Percentiles rank a stretch among this genome's conserved stretches.
Conservation (phyloP, 1,140 invertebrate species). For the Papilio polyxenes region DNA sequence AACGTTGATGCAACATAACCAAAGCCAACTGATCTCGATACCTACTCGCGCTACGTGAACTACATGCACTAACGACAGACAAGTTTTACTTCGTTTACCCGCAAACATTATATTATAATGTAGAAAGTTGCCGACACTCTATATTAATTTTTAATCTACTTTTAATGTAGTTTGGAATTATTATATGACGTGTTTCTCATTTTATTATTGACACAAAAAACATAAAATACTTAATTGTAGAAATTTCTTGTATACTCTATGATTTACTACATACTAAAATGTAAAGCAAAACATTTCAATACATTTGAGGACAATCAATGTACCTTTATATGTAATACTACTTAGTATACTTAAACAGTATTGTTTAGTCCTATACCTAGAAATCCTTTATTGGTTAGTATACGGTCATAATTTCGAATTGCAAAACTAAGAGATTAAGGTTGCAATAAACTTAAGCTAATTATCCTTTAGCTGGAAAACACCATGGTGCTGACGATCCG, state of each 20-base stretch:
- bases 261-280: too few species aligned
- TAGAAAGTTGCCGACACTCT: conserved; percentile 17
- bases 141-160: conserved; percentile 27
- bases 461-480: conserved; percentile 27
- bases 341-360: not conserved
- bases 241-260: too few species aligned
- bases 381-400: not conserved
- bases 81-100: conserved; percentile 7
- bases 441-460: conserved; percentile 31
- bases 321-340: too few species aligned
- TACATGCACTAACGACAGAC: conserved; percentile 34
- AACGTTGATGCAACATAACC: conserved; percentile 33
- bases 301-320: too few species aligned
- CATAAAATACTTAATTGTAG: too few species aligned
- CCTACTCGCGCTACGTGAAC: conserved; percentile 27
- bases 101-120: conserved; percentile 14
- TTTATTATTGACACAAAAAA: too few species aligned
- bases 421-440: conserved; percentile 27
- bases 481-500: conserved; percentile 20
- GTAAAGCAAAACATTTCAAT: too few species aligned
- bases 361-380: not conserved
- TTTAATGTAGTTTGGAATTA: not conserved
- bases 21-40: conserved; percentile 33
- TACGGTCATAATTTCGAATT: conserved; percentile 26
- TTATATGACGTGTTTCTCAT: not conserved